Percentiles rank a stretch among this genome's conserved stretches.
phyloP scores from a whole-genome alignment of 2,888 invertebrate species.

The Drosophila putrida region DNA sequence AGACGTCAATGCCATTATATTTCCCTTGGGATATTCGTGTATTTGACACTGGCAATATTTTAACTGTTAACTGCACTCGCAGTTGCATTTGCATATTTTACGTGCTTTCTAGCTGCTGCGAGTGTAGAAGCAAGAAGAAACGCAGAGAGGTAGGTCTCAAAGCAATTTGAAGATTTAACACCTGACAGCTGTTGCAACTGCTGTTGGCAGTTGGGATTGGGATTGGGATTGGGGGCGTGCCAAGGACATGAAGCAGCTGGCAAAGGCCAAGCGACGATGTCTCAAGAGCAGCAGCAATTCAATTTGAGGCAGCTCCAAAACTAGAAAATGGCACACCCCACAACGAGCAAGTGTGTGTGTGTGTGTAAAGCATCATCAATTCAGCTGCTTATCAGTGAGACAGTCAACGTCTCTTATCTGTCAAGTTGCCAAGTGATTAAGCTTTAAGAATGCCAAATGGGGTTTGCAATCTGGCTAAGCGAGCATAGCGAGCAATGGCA shows the following conservation, averaged over 20 bases:
- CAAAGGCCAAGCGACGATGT: conserved; percentile 49
- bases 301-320: conserved; percentile 51
- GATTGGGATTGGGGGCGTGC: conserved; percentile 13
- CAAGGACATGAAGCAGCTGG: conserved; percentile 41
- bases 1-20: conserved; percentile 53
- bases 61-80: conserved; percentile 66
- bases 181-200: conserved; percentile 57
- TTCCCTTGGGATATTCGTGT: conserved; percentile 55
- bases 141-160: conserved; percentile 44
- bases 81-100: conserved; percentile 71
- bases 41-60: conserved; percentile 76
- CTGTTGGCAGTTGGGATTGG: conserved; percentile 38
- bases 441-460: conserved; percentile 44
- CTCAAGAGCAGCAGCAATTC: conserved; percentile 58
- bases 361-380: conserved; percentile 57
- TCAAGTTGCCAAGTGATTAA: conserved; percentile 62
- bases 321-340: conserved; percentile 12
- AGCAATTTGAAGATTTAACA: conserved; percentile 74
- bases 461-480: conserved; percentile 16
- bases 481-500: conserved; percentile 23
- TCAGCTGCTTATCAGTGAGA: conserved; percentile 57
- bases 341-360: neutral
- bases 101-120: conserved; percentile 21
- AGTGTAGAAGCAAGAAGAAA: neutral
- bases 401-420: conserved; percentile 54